Evolutionary conservation across 2,888 invertebrate genomes (phyloP), one percentile per base, ranked within the genome.

Genomic region (Cheilosia soror): DNA sequence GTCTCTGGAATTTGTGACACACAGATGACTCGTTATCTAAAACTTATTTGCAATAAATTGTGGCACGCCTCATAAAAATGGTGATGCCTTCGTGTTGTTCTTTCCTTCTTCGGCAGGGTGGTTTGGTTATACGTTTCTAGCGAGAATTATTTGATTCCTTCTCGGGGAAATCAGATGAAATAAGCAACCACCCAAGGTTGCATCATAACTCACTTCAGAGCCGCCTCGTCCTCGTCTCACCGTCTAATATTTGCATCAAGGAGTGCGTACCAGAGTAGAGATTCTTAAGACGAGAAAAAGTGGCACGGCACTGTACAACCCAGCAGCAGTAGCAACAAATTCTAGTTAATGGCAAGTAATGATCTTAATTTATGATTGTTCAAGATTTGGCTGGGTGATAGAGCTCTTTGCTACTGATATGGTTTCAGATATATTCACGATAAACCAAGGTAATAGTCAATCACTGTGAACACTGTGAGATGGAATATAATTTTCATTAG

Each of bases 41-140:
- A 89, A 89, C 88, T 89, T 89, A 88, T 89, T 89, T 89, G 89
- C 88, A 89, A 89, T 89, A 89, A 89, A 89, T 89, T 88, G 88
- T 86, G 84, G 87, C 88, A 89, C 85, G 88, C 88, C 88, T 89
- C 89, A 89, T 89, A 89, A 89, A 89, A 89, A 89, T 88, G 88
- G 87, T 88, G 88, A 87, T 87, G 78, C 69, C 62, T 73, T 73
- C 63, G 66, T 85, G 65, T 77, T 68, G 53, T 76, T 69, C 53
- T 58, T 73, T 51, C 49, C 6, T 42, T 7, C 13, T 58, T 31
- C 6, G 37, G 40, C 33, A 9, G 55, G 63, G 55, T 47, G 78
- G 47, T 20, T n/a, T n/a, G n/a, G n/a, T n/a, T n/a, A n/a, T 63
- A 11, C 33, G 57, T 71, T 71, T 29, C 53, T 51, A 69, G 62